Percentiles rank a stretch among this genome's conserved stretches.
Evolutionary conservation across 2,113 vertebrate genomes (phyloP).

Genomic region (Laterallus jamaicensis): DNA sequence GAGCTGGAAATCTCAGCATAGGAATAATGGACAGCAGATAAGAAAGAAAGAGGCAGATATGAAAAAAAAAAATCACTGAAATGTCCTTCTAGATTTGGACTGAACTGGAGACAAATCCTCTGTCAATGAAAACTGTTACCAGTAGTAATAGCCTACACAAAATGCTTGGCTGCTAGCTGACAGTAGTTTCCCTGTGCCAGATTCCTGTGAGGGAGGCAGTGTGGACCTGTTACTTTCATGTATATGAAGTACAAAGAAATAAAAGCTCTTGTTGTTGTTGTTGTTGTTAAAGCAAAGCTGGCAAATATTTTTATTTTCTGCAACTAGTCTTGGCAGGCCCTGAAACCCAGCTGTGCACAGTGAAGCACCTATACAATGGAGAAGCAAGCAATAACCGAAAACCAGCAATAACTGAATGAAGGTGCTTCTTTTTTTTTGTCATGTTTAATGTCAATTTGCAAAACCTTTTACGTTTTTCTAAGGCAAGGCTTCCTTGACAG

Average conservation of each 20-base stretch:
- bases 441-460: not conserved
- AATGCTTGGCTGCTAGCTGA: no score
- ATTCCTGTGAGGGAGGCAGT: no score
- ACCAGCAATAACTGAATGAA: not conserved
- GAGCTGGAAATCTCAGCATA: not conserved
- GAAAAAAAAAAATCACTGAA: not conserved
- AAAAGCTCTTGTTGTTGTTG: not conserved
- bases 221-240: not conserved
- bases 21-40: not conserved
- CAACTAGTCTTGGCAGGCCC: conserved; percentile 26
- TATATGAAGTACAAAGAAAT: conserved; percentile 25
- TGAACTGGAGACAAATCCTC: conserved; percentile 17
- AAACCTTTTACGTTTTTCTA: conserved; percentile 19
- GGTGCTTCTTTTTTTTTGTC: not conserved
- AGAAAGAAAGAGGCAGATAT: not conserved
- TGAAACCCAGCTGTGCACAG: conserved; percentile 7
- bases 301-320: conserved; percentile 72
- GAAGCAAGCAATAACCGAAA: not conserved
- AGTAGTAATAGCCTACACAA: no score
- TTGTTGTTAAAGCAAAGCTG: conserved; percentile 19
- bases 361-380: conserved; percentile 28
- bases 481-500: not conserved
- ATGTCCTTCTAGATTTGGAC: conserved; percentile 11
- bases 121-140: conserved; percentile 43
- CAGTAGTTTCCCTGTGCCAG: no score